Evolutionary conservation across 2,797 vertebrate genomes (phyloP), one percentile per base, ranked within the genome.

Genomic region (Takifugu ocellatus): DNA sequence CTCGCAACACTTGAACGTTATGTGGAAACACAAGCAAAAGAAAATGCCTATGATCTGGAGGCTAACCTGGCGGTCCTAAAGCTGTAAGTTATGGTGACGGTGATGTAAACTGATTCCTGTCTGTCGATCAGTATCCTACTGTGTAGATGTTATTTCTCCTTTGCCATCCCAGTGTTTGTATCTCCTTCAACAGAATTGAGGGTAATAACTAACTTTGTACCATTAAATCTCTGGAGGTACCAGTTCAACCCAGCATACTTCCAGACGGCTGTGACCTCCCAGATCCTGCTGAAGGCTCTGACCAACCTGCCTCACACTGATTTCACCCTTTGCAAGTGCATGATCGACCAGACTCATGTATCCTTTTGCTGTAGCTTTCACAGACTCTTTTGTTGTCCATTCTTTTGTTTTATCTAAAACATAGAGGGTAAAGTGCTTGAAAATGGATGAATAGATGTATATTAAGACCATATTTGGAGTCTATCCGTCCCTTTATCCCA

Each of bases 241-340:
- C 95, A 98, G 91, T 98, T 98, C 82, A 98, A 97, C 66, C 95
- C 95, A 0, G 92, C 95, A 5, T 97, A 95, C 83, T 98, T 98
- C 89, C 96, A 98, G 90, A 93, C 91, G 1, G 81, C 86, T 0
- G 95, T 98, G 59, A 96, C 95, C 0, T 93, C 96, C 0, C 95
- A 97, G 90, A 94, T 98, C 64, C 91, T 98, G 66, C 91, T 97
- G 27, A 98, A 98, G 82, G 96, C 96, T 0, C 90, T 98, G 59
- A 98, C 96, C 70, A 98, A 98, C 78, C 90, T 98, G 2, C 96
- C 96, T 0, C 95, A 98, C 90, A 98, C 95, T 0, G 95, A 98
- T 90, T 98, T 98, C 87, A 98, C 96, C 0, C 92, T 98, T 29
- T 98, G 96, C 90, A 98, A 98, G 77, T 98, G 96, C 65, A 96